Evolutionary conservation across 2,797 vertebrate genomes (phyloP), one percentile per base, ranked within the genome.

Genomic region (Syngnathus rostellatus): DNA sequence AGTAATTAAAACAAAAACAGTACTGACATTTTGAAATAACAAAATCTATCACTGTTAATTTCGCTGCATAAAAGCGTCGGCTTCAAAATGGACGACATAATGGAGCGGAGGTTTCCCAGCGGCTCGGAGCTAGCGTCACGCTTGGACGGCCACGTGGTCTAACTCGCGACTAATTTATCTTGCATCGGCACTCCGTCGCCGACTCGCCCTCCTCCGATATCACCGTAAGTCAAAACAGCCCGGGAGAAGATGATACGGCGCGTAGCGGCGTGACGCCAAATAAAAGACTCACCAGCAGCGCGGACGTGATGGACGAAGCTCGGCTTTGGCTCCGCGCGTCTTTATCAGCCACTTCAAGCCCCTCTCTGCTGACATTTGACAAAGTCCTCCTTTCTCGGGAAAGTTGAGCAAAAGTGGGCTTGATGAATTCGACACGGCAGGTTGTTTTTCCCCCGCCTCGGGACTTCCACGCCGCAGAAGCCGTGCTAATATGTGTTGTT

Each of bases 181-280:
- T 37, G 43, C 62, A 17, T 63, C 23, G 8, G 43, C 25, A 23
- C 21, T 19, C 43, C 62, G 48, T 23, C 16, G 21, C 14, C 23
- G 25, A 10, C 43, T 9, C 43, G 23, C 43, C 43, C 17, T 45
- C 43, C 5, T 17, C 43, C 14, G 6, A 63, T 21, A 48, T 63
- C 43, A 19, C 62, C 25, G 8, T 48, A 48, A 48, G 2, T 37
- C 62, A 39, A 63, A 63, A 43, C 23, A 46, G 21, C 62, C 43
- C 41, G 16, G 43, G 62, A 63, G 62, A 48, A 48, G 62, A 63
- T 37, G 41, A 63, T 48, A 48, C 16, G 62, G 7, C n/a, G 62
- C 43, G 12, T 63, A 23, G 43, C 21, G 17, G 40, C 25, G 8
- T 19, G 43, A 63, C 62, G 31, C 16, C 58, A 37, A 60, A 39